Percentiles rank a stretch among this genome's conserved stretches.
Conservation (phyloP, 2,797 vertebrate species). For the Acomys russatus region DNA sequence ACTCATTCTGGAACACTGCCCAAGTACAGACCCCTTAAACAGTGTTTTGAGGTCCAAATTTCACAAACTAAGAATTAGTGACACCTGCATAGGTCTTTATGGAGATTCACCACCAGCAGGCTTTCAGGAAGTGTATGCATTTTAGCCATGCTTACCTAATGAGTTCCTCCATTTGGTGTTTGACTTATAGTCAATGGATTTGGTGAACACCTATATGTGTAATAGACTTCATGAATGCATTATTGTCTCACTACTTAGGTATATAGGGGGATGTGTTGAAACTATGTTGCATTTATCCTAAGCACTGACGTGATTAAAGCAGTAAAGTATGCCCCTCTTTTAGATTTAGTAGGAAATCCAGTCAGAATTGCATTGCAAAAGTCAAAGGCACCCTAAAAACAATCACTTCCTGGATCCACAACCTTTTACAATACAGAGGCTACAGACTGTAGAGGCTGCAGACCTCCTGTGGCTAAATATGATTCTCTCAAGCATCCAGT, state of each 20-base stretch:
- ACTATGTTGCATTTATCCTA: conserved; percentile 65
- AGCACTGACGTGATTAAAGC: conserved; percentile 53
- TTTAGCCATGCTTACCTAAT: conserved; percentile 78
- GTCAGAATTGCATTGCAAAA: not conserved
- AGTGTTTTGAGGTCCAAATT: conserved; percentile 74
- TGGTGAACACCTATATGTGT: conserved; percentile 55
- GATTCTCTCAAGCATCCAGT: conserved; percentile 20
- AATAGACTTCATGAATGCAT: conserved; percentile 61
- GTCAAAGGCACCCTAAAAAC: conserved; percentile 34
- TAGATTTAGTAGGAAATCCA: conserved; percentile 44
- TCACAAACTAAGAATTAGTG: conserved; percentile 88
- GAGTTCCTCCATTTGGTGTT: conserved; percentile 72
- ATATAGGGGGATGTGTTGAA: conserved; percentile 54
- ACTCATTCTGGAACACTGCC: conserved; percentile 82
- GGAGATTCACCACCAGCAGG: conserved; percentile 79
- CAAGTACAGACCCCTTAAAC: conserved; percentile 86
- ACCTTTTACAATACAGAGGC: conserved; percentile 50
- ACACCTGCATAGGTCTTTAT: conserved; percentile 81
- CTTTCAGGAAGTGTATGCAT: conserved; percentile 81
- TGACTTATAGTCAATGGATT: conserved; percentile 71
- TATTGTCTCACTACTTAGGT: conserved; percentile 51
- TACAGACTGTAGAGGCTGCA: not conserved
- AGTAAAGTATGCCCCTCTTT: conserved; percentile 12
- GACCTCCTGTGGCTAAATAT: not conserved
- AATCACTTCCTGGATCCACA: not conserved